A percentile compares a stretch with the other conserved stretches of the same genome.
These are phyloP conservation scores for Antedon mediterranea DNA, from an alignment of 53 echinoderm and acorn worm genomes.

Conservation along the genomic window DNA sequence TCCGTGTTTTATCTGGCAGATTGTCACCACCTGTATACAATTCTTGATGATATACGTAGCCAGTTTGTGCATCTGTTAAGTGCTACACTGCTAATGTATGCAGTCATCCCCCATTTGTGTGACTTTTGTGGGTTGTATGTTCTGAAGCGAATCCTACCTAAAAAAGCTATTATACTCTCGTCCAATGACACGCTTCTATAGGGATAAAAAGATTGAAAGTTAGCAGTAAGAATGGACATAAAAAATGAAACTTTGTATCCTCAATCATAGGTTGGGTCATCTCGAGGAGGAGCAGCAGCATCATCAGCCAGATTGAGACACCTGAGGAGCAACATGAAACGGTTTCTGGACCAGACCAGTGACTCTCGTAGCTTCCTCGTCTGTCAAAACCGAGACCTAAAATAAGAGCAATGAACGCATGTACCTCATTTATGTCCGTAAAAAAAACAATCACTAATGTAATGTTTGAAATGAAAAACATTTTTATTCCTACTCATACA, in stretches of 20 bases:
- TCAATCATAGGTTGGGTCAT: neutral
- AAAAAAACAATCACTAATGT: too few relatives aligned
- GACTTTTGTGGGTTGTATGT: conserved; percentile 24
- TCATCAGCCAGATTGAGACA: neutral
- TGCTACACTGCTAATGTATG: conserved; percentile 16
- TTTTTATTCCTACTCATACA: too few relatives aligned
- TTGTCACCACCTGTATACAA: neutral
- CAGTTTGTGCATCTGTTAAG: conserved; percentile 3
- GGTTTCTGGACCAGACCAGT: neutral
- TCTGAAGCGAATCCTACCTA: conserved; percentile 8
- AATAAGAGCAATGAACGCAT: neutral
- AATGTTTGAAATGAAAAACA: too few relatives aligned
- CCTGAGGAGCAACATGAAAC: neutral
- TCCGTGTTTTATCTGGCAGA: conserved; percentile 7
- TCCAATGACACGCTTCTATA: conserved; percentile 8
- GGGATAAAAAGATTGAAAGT: conserved; percentile 18
- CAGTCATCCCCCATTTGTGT: conserved; percentile 16
- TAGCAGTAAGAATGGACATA: neutral
- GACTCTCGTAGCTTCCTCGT: neutral
- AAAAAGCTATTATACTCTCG: conserved; percentile 19
- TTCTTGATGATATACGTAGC: conserved; percentile 13
- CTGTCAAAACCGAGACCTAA: neutral
- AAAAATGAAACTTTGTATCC: neutral
- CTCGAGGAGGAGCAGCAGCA: neutral
- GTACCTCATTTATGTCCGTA: neutral